Evolutionary conservation across 2,113 vertebrate species (phyloP), one percentile per base, ranked within the genome.

Genomic region (Clarias macrocephalus): DNA sequence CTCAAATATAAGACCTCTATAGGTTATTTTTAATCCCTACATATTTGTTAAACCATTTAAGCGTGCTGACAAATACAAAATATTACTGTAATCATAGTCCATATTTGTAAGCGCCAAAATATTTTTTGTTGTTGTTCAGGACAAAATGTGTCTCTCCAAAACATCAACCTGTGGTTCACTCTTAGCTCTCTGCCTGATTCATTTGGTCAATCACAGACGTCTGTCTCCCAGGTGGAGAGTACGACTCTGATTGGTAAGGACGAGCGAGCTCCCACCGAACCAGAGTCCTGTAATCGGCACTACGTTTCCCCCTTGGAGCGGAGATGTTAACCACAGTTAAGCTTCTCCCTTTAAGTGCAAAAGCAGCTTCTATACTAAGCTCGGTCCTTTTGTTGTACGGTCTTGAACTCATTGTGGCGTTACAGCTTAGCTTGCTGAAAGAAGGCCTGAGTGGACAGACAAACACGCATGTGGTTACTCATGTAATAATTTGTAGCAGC

Each of bases 371-470:
- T 92, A 93, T 83, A 91, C 90, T 92, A 92, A 91, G 89, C 87
- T 91, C 91, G 84, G 85, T 83, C 85, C 66, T 80, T 84, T 65
- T 89, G 85, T 75, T 88, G 84, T 62, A 83, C 87, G 70, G 80
- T 80, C 79, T 60, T 70, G 30, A 86, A 80, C 42, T 48, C 82
- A 12, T 91, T 82, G 85, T 92, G 82, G 87, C 68, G 91, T 97
- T 93, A 99, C 92, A 96, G 97, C 90, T 96, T 98, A 13, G 97
- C 98, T 96, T 96, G 95, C 93, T 99, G 98, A 90, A 99, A 99
- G 91, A 99, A 99, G 23, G 96, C 96, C 98, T 99, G 94, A 48
- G 18, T 0, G 87, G 3, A 63, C 12, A 66, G 0, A 57, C 1
- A 60, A n/a, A 76, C 16, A 1, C 12, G 13, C 30, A 56, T 9